Conservation (phyloP, 1,140 invertebrate genomes). For the Drosophila dunni region DNA sequence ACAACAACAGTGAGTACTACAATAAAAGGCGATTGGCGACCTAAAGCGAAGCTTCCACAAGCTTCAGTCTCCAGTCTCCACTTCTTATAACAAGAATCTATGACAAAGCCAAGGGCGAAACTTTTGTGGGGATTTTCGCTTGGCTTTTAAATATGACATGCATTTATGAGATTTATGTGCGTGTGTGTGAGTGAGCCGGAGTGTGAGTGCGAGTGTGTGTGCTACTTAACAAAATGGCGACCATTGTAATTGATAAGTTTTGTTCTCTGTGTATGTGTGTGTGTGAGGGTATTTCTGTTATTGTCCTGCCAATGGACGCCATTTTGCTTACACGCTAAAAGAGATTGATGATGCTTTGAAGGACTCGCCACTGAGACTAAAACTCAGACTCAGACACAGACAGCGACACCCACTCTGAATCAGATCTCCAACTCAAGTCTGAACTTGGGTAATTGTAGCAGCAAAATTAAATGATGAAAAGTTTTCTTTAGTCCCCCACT, state of each 20-base stretch:
- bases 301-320: slow-evolving; percentile 60
- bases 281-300: slow-evolving; percentile 54
- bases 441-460: slow-evolving; percentile 73
- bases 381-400: neutral
- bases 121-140: slow-evolving; percentile 57
- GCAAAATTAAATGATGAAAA: slow-evolving; percentile 78
- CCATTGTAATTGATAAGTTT: slow-evolving; percentile 80
- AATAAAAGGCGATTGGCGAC: slow-evolving; percentile 22
- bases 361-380: slow-evolving; percentile 44
- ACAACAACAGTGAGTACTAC: slow-evolving; percentile 38
- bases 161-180: slow-evolving; percentile 73
- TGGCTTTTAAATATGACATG: slow-evolving; percentile 81
- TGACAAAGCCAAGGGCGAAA: slow-evolving; percentile 56
- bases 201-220: slow-evolving; percentile 10
- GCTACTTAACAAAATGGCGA: slow-evolving; percentile 48
- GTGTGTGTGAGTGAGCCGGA: slow-evolving; percentile 8
- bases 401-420: slow-evolving; percentile 5
- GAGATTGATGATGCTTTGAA: slow-evolving; percentile 81
- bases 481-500: slow-evolving; percentile 51
- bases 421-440: slow-evolving; percentile 7
- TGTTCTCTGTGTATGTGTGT: slow-evolving; percentile 9
- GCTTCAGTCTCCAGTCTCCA: slow-evolving; percentile 15
- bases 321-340: slow-evolving; percentile 61
- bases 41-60: slow-evolving; percentile 45
- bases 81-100: slow-evolving; percentile 53